phyloP scores from a whole-genome alignment of 2,888 invertebrate genomes.

The Lydus trimaculatus region DNA sequence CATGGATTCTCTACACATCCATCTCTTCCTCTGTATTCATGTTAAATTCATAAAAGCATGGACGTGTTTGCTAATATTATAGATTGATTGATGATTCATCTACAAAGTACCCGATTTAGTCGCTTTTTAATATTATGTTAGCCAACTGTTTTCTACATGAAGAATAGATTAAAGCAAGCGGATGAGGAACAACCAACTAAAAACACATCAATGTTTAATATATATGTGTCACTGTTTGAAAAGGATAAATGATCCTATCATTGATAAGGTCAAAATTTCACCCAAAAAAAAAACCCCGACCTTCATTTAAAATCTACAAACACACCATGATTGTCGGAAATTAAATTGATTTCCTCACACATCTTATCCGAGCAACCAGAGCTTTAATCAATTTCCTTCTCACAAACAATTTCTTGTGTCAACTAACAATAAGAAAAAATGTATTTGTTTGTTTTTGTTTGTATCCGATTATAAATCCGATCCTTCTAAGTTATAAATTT shows the following conservation, averaged over 20 bases:
- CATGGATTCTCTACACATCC: too few relatives aligned
- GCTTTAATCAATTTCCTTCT: too few relatives aligned
- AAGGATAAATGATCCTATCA: neutral
- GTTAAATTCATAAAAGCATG: neutral
- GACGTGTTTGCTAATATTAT: neutral
- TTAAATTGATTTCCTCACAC: too few relatives aligned
- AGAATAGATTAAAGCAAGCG: neutral
- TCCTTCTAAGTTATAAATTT: neutral
- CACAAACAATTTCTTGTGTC: too few relatives aligned
- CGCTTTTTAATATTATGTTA: neutral
- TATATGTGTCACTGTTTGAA: neutral
- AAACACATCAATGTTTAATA: constrained; percentile 5
- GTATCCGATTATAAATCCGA: neutral
- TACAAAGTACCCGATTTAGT: neutral
- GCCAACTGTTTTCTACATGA: neutral
- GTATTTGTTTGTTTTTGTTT: neutral
- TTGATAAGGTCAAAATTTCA: neutral
- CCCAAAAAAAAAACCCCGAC: neutral
- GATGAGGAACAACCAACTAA: neutral
- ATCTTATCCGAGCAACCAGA: too few relatives aligned
- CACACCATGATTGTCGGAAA: too few relatives aligned
- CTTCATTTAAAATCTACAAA: neutral
- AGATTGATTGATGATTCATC: neutral
- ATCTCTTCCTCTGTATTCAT: neutral
- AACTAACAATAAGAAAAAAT: neutral